These are phyloP conservation scores for Coluber constrictor DNA, from an alignment of 2,797 vertebrate genomes.

Conservation along the genomic window DNA sequence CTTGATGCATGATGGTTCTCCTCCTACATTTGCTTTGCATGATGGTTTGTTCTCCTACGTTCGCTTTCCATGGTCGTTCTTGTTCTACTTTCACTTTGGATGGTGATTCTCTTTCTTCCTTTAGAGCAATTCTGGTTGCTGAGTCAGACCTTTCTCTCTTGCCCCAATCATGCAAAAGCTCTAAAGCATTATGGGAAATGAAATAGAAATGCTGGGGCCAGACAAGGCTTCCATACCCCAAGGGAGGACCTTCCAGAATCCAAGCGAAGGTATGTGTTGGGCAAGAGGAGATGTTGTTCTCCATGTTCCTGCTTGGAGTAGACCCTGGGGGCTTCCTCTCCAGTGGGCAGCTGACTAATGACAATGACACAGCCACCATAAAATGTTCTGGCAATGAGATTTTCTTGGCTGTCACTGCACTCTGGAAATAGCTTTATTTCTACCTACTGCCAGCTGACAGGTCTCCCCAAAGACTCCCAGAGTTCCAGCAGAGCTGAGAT, in stretches of 20 bases:
- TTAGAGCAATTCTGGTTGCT: not conserved
- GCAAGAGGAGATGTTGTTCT: not conserved
- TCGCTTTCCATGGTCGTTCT: not conserved
- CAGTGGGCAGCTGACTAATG: not conserved
- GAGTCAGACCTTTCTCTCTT: not conserved
- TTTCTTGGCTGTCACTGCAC: not conserved
- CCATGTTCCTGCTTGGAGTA: not conserved
- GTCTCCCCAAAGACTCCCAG: not conserved
- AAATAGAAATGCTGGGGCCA: not conserved
- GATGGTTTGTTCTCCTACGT: not conserved
- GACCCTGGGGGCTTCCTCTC: not conserved
- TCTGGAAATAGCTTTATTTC: slow-evolving; percentile 17
- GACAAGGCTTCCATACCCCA: not conserved
- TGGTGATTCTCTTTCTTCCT: not conserved
- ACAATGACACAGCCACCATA: fast-evolving
- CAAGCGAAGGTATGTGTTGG: not conserved
- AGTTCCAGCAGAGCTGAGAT: not conserved
- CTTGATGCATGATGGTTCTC: not conserved
- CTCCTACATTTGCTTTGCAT: not conserved
- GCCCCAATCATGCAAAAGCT: not conserved
- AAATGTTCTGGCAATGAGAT: not conserved
- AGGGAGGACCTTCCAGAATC: not conserved
- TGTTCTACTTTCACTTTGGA: not conserved
- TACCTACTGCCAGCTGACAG: slow-evolving; percentile 19
- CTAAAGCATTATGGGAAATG: not conserved